phyloP scores from a whole-genome alignment of 2,888 invertebrate species.

The Pachliopta kotzebuea region DNA sequence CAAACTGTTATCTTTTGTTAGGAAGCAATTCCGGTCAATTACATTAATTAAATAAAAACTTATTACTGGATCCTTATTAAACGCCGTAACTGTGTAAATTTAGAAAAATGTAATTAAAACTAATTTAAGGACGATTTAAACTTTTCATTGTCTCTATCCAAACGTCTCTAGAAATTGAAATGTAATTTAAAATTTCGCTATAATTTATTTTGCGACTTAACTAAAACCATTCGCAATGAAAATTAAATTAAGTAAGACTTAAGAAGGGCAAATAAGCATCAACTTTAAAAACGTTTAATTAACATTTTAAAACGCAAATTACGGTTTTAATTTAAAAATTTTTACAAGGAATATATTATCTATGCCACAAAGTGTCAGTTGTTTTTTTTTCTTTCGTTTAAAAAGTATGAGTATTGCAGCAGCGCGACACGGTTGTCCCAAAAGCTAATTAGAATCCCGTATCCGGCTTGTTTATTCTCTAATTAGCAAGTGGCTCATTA shows the following conservation, averaged over 20 bases:
- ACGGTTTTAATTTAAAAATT: not conserved
- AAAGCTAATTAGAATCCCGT: constrained; percentile 77
- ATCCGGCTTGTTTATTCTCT: constrained; percentile 76
- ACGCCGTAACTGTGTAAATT: constrained; percentile 1
- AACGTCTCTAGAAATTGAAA: constrained; percentile 2
- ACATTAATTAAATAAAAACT: constrained; percentile 4
- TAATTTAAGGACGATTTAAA: no score
- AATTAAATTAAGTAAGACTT: constrained; percentile 6
- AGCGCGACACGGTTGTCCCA: constrained; percentile 55
- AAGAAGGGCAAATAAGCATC: not conserved
- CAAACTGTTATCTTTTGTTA: not conserved
- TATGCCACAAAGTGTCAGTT: constrained; percentile 14
- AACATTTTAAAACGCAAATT: not conserved
- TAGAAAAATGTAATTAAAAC: not conserved
- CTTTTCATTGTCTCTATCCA: not conserved
- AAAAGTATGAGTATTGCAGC: constrained; percentile 29
- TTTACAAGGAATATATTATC: constrained; percentile 13
- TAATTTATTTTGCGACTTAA: not conserved
- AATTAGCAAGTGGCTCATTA: constrained; percentile 78
- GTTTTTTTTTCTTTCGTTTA: constrained; percentile 20
- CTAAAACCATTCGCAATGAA: not conserved
- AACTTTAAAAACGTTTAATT: not conserved
- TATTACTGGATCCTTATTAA: constrained; percentile 6
- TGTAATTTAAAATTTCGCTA: not conserved
- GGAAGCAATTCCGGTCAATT: constrained; percentile 7